Percentiles rank a stretch among this genome's conserved stretches.
phyloP scores from a whole-genome alignment of 1,140 invertebrate species.

The Brachionus paranguensis region DNA sequence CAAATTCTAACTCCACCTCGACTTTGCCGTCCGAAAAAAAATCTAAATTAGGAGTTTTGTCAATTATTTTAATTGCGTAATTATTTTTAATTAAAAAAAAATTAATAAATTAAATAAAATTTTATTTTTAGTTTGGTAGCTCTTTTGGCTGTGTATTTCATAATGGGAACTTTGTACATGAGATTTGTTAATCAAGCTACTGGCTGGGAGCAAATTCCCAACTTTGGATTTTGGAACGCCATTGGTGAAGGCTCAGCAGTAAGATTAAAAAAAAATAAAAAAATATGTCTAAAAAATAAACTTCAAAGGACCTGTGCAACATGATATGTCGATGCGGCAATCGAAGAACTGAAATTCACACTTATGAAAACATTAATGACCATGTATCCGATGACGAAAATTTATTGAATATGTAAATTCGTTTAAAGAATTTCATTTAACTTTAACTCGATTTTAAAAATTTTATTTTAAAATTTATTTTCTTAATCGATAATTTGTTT shows the following conservation, averaged over 20 bases:
- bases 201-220: conserved; percentile 37
- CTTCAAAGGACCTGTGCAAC: neutral
- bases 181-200: conserved; percentile 21
- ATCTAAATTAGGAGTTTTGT: conserved; percentile 21
- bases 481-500: conserved; percentile 1
- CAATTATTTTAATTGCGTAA: conserved; percentile 31
- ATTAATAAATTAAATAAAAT: neutral
- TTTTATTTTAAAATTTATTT: neutral
- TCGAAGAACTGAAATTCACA: conserved; percentile 2
- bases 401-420: conserved; percentile 21
- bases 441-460: neutral
- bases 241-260: neutral
- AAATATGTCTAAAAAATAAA: neutral
- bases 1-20: neutral
- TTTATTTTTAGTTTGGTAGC: neutral
- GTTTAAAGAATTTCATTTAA: neutral
- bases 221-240: conserved; percentile 23
- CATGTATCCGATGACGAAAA: conserved; percentile 29
- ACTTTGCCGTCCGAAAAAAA: neutral
- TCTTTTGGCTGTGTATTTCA: neutral
- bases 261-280: neutral
- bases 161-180: conserved; percentile 24
- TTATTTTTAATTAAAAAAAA: neutral
- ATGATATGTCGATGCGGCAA: neutral
- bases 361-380: conserved; percentile 34